These are phyloP conservation scores for Dasysyrphus tricinctus DNA, from an alignment of 2,888 invertebrate genomes.

Conservation along the genomic window DNA sequence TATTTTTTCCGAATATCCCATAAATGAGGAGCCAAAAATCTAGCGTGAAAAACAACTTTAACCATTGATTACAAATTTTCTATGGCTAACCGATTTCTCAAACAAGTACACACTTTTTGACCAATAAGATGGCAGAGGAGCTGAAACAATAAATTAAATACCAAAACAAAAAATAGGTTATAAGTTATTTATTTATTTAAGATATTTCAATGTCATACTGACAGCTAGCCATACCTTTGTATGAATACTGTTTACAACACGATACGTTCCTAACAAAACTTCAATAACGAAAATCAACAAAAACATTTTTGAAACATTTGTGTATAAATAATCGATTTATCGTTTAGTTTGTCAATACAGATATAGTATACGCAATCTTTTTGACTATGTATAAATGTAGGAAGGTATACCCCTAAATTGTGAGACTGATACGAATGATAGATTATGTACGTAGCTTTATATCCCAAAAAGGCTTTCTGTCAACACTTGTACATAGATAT, in stretches of 20 bases:
- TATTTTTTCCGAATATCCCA: no score
- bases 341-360: constrained; percentile 43
- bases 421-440: constrained; percentile 27
- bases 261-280: not conserved
- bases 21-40: no score
- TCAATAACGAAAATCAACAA: not conserved
- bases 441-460: no score
- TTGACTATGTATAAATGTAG: not conserved
- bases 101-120: no score
- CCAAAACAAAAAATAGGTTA: not conserved
- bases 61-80: no score
- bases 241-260: not conserved
- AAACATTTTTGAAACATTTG: constrained; percentile 34
- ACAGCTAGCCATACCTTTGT: not conserved
- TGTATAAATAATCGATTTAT: constrained; percentile 43
- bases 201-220: not conserved
- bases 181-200: not conserved
- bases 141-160: not conserved
- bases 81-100: no score
- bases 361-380: constrained; percentile 34
- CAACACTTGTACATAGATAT: constrained; percentile 50
- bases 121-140: no score
- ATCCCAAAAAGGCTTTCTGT: constrained; percentile 52
- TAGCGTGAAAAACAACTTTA: no score
- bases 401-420: constrained; percentile 14